phyloP scores from a whole-genome alignment of 2,797 vertebrate species.

The Urosaurus nigricauda region DNA sequence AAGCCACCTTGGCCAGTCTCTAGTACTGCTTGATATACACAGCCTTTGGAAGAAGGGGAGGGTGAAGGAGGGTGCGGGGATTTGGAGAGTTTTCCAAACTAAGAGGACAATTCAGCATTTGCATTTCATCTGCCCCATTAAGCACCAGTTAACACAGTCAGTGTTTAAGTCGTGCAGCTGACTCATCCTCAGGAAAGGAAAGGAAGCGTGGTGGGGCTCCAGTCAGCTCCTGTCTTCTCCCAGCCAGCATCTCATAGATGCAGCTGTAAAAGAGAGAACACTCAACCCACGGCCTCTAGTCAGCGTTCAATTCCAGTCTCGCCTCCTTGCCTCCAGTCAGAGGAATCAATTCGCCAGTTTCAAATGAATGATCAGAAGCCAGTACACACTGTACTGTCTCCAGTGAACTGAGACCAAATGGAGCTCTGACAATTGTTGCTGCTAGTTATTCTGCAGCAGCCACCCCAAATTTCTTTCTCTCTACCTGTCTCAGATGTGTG shows the following conservation, averaged over 20 bases:
- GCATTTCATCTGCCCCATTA: constrained; percentile 32
- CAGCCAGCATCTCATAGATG: fast-evolving
- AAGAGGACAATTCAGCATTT: constrained; percentile 21
- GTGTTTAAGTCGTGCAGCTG: constrained; percentile 36
- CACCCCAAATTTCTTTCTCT: not conserved
- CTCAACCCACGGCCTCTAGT: constrained; percentile 4
- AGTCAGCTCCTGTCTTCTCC: not conserved
- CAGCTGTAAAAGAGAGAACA: not conserved
- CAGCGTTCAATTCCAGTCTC: not conserved
- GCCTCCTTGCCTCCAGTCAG: constrained; percentile 52
- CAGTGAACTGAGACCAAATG: constrained; percentile 59
- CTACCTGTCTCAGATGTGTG: not conserved
- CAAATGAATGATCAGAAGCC: constrained; percentile 61
- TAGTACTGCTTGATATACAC: not conserved
- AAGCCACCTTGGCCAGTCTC: not conserved
- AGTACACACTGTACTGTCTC: constrained; percentile 58
- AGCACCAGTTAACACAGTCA: not conserved
- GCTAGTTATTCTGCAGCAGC: constrained; percentile 23
- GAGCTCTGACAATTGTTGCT: constrained; percentile 49
- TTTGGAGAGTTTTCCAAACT: not conserved
- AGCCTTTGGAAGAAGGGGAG: not conserved
- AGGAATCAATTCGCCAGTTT: constrained; percentile 44
- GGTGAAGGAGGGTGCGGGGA: not conserved
- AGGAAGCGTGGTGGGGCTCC: not conserved
- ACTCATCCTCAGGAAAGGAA: constrained; percentile 7